Evolutionary conservation across 2,797 vertebrate genomes (phyloP).

Genomic region (Gephyroberyx darwinii): DNA sequence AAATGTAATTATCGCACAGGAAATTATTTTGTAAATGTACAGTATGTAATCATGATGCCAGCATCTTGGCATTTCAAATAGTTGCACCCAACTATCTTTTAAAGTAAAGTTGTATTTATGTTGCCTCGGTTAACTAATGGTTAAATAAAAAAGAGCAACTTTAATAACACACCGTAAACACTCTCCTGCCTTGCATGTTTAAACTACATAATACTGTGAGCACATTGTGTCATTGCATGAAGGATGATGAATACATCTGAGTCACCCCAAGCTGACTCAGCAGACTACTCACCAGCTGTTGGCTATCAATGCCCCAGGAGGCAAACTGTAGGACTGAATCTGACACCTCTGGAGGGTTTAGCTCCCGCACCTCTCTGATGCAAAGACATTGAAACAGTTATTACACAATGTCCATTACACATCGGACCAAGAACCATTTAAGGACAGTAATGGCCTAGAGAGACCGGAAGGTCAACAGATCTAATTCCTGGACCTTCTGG

Average conservation of each 20-base stretch:
- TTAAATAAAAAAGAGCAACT: not conserved
- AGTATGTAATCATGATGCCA: too few relatives aligned
- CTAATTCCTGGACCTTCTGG: too few relatives aligned
- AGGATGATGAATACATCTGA: not conserved
- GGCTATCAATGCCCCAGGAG: constrained; percentile 78
- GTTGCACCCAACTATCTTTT: too few relatives aligned
- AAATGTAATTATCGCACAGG: too few relatives aligned
- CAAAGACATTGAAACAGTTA: not conserved
- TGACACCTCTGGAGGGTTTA: constrained; percentile 82
- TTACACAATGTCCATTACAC: not conserved
- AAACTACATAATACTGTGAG: not conserved
- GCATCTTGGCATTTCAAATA: too few relatives aligned
- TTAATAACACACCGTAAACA: not conserved
- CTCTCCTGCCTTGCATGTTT: not conserved
- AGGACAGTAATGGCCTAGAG: not conserved
- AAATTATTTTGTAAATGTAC: too few relatives aligned
- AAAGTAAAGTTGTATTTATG: not conserved
- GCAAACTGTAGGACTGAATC: constrained; percentile 82
- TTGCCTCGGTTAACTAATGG: not conserved
- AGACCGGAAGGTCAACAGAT: too few relatives aligned
- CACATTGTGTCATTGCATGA: not conserved
- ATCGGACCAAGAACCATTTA: not conserved
- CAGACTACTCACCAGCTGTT: constrained; percentile 78
- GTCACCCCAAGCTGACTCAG: not conserved
- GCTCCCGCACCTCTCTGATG: constrained; percentile 79